Evolutionary conservation across 2,797 vertebrate genomes (phyloP).

Genomic region (Valencia hispanica): DNA sequence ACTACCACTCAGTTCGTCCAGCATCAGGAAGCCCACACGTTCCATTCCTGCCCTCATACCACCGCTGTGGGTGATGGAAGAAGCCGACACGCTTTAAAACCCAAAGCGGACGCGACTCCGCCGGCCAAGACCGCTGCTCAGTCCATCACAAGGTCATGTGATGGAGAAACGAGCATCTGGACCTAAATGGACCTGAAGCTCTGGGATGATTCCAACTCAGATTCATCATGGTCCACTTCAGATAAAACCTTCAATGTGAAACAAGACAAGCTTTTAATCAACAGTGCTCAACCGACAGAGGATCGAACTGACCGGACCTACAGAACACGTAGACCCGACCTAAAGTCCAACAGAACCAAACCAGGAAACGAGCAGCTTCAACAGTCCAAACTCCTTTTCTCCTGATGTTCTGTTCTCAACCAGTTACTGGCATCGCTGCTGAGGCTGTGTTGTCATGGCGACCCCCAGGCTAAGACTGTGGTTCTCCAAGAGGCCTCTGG

Average conservation of each 20-base stretch:
- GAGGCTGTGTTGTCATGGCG: no score
- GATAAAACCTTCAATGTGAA: not conserved
- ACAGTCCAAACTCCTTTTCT: no score
- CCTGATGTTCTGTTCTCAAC: no score
- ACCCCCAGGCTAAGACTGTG: no score
- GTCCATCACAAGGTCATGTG: constrained; percentile 31
- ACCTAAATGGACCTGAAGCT: constrained; percentile 30
- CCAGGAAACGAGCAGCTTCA: no score
- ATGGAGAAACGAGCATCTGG: constrained; percentile 59
- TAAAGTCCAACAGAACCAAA: no score
- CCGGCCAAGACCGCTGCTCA: constrained; percentile 41
- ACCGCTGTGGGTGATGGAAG: constrained; percentile 1
- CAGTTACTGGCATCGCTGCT: no score
- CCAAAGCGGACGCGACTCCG: constrained; percentile 4
- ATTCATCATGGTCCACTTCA: not conserved
- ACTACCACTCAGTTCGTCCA: constrained; percentile 33
- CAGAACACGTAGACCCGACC: no score
- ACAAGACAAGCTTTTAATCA: no score
- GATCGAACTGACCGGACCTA: not conserved
- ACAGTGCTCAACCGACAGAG: not conserved
- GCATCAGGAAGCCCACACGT: constrained; percentile 32
- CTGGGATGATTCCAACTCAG: constrained; percentile 10
- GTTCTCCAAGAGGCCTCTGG: no score
- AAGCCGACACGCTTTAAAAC: not conserved
- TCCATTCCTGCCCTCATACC: constrained; percentile 39